Evolutionary conservation across 2,888 invertebrate species (phyloP).

Genomic region (Girardia tigrina): DNA sequence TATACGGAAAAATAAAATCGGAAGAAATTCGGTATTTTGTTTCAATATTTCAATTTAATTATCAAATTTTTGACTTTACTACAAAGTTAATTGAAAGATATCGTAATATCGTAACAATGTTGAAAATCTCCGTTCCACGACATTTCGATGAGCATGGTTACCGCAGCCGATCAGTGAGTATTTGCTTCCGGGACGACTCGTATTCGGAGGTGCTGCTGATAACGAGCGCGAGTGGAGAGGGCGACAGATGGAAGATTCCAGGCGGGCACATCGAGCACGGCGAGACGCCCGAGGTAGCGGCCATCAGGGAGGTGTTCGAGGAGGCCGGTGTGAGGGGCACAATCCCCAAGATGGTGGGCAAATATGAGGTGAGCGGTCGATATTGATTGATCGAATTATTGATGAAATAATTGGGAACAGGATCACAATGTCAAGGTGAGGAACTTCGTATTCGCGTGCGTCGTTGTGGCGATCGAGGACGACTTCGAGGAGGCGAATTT

Average conservation of each 20-base stretch:
- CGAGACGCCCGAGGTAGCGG: not conserved
- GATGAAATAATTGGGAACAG: too few relatives aligned
- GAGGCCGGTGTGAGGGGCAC: not conserved
- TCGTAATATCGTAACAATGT: not conserved
- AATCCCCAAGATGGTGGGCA: not conserved
- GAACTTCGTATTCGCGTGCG: not conserved
- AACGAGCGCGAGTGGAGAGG: not conserved
- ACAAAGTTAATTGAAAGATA: constrained; percentile 23
- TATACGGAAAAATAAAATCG: too few relatives aligned
- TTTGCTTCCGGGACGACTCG: not conserved
- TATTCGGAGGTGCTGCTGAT: not conserved
- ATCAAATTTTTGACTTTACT: constrained; percentile 1
- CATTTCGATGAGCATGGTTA: not conserved
- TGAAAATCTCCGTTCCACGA: not conserved
- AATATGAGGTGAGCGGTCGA: not conserved
- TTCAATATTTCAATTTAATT: constrained; percentile 4
- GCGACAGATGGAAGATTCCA: not conserved
- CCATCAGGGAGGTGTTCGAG: not conserved
- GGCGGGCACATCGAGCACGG: not conserved
- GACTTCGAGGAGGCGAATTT: not conserved
- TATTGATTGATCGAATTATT: too few relatives aligned
- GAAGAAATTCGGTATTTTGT: too few relatives aligned
- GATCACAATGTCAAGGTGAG: constrained; percentile 4
- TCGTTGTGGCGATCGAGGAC: not conserved
- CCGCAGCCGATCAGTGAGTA: not conserved